Evolutionary conservation across 2,113 vertebrate species (phyloP).

Genomic region (Rhea americana): DNA sequence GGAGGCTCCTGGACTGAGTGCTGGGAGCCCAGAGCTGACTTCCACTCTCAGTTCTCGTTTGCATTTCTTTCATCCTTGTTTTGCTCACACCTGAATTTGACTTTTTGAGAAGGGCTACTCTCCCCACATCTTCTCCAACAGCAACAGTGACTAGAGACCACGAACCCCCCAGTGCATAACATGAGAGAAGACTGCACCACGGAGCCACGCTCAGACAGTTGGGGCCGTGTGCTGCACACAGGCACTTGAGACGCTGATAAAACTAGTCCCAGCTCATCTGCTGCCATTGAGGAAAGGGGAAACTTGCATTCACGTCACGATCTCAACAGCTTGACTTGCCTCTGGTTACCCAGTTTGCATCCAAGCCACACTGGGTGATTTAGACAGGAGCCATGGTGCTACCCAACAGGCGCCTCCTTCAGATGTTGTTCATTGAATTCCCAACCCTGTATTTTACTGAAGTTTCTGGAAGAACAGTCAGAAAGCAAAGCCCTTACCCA

Average conservation of each 20-base stretch:
- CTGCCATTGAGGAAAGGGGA: not conserved
- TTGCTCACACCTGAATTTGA: not conserved
- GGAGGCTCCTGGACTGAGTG: not conserved
- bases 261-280: not conserved
- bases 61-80: not conserved
- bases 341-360: not conserved
- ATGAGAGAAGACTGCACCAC: accelerated
- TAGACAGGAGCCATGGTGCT: not conserved
- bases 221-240: not conserved
- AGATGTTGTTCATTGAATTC: not conserved
- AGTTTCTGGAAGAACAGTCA: constrained; percentile 4
- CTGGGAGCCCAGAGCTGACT: not conserved
- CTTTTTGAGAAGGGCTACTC: not conserved
- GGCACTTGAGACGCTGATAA: not conserved
- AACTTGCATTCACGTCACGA: not conserved
- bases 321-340: accelerated
- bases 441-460: not conserved
- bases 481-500: not conserved
- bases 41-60: not conserved
- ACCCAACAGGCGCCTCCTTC: not conserved
- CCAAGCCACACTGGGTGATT: not conserved
- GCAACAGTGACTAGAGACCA: accelerated
- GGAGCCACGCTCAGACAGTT: not conserved
- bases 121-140: not conserved
- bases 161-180: accelerated